A percentile compares a stretch with the other conserved stretches of the same genome.
Evolutionary conservation across 2,888 invertebrate species (phyloP).

Genomic region (Synergus japonicus): DNA sequence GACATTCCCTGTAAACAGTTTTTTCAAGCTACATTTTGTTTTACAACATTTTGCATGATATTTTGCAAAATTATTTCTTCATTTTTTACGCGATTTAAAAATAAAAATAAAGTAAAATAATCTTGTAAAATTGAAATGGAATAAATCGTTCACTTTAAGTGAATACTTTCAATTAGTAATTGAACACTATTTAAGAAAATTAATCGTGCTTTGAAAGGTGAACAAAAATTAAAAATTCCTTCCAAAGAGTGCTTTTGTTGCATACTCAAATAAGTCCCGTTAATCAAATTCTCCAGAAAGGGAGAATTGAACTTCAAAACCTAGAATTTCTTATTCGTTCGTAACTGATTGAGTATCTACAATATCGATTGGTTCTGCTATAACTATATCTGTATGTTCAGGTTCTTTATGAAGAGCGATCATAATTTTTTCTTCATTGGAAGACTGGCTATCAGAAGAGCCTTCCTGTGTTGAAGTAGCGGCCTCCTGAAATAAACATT

Average conservation of each 20-base stretch:
- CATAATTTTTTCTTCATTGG: constrained; percentile 88
- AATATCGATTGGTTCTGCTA: constrained; percentile 68
- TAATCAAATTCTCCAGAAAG: constrained; percentile 12
- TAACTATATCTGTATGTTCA: constrained; percentile 79
- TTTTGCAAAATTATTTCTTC: not conserved
- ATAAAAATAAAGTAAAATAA: not conserved
- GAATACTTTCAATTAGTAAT: no score
- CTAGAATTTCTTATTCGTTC: constrained; percentile 65
- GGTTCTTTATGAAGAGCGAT: constrained; percentile 84
- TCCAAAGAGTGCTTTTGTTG: not conserved
- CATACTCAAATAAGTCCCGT: constrained; percentile 1
- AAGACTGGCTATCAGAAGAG: constrained; percentile 85
- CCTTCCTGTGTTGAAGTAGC: constrained; percentile 87
- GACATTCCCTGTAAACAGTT: constrained; percentile 60
- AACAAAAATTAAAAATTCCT: constrained; percentile 3
- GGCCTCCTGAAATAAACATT: constrained; percentile 80
- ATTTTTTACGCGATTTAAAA: not conserved
- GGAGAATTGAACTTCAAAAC: not conserved
- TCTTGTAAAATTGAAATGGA: not conserved
- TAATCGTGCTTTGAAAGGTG: not conserved
- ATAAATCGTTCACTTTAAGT: no score
- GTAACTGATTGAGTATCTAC: constrained; percentile 68
- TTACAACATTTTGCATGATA: constrained; percentile 34
- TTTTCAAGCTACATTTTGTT: constrained; percentile 38
- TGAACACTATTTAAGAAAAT: not conserved